A percentile compares a stretch with the other conserved stretches of the same genome.
Conservation (phyloP, 2,113 vertebrate species). For the Neogobius melanostomus region DNA sequence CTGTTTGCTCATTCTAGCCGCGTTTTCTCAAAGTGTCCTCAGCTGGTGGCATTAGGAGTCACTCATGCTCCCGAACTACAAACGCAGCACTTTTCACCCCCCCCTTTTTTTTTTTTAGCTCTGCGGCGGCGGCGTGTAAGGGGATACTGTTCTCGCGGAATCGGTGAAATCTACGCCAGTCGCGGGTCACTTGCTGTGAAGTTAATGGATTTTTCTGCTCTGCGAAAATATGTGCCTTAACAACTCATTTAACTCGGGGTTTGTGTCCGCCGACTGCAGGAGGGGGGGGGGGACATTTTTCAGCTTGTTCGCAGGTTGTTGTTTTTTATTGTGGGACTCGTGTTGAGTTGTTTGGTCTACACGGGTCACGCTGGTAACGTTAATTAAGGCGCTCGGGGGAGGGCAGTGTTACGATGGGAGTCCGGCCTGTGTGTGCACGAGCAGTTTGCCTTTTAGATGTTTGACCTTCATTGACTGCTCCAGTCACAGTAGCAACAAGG, state of each 20-base stretch:
- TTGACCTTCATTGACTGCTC: too few relatives aligned
- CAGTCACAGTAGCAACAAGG: too few relatives aligned
- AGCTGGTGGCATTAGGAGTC: slow-evolving; percentile 10
- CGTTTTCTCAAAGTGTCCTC: slow-evolving; percentile 7
- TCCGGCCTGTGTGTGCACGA: too few relatives aligned
- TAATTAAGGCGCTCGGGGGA: not conserved
- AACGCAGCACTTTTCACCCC: not conserved
- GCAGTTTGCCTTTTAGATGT: too few relatives aligned
- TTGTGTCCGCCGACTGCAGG: not conserved
- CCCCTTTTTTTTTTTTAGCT: too few relatives aligned
- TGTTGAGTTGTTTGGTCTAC: not conserved
- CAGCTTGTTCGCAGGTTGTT: not conserved
- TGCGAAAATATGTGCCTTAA: slow-evolving; percentile 12
- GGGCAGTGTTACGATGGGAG: too few relatives aligned
- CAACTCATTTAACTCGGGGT: slow-evolving; percentile 6
- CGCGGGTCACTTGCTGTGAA: slow-evolving; percentile 10
- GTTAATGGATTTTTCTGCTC: slow-evolving; percentile 16
- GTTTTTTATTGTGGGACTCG: not conserved
- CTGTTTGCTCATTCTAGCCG: not conserved
- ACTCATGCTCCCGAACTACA: slow-evolving; percentile 3
- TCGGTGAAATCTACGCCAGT: slow-evolving; percentile 5
- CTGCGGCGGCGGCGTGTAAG: not conserved
- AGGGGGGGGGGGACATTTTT: not conserved
- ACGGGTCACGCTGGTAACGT: not conserved
- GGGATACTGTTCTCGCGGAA: slow-evolving; percentile 9